Base-by-base conservation (phyloP, 2,888 invertebrate species). In the Pandemis cinnamomeana region DNA sequence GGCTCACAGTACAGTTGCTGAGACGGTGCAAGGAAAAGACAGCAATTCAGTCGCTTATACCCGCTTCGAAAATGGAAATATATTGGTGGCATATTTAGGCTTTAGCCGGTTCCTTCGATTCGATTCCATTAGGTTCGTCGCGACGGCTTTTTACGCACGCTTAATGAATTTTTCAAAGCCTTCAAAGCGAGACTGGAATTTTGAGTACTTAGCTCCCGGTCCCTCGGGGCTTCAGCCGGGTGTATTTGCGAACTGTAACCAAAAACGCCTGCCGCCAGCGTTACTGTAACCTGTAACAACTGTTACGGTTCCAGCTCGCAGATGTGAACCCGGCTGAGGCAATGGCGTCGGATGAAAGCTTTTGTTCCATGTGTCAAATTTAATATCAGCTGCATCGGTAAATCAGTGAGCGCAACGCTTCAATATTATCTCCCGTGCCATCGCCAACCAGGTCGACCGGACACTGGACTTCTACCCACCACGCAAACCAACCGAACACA, bases 371-470 rank as follows among this genome's bases (percentile, higher is more conserved):
- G 62, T 71, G 73, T 72, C 67, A 60, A 67, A 75, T 68, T 72
- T 71, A 74, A 76, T 73, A 76, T 53, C 75, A 48, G 66, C 74
- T 77, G 67, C 75, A 71, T 73, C 72, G 62, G 63, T 42, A 70
- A 78, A 71, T 77, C 81, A 85, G 80, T 77, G 76, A 82, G 79
- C 82, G 83, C 81, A 76, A 83, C 83, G 82, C 81, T 85, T 90
- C 84, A 88, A 91, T 88, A 83, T 83, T 91, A 92, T 93, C 92
- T 78, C 79, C 74, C 80, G 81, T 90, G 89, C 87, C 89, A 92
- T 92, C 92, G 81, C 78, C 76, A 91, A 86, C 87, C 92, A 84
- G 92, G 92, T 91, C 92, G 91, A 89, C 90, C 92, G 92, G 91
- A 92, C 90, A 88, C 83, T 81, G 80, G 83, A 83, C 84, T 83